These are phyloP conservation scores for Mesoligia furuncula DNA, from an alignment of 2,888 invertebrate species.

Conservation along the genomic window DNA sequence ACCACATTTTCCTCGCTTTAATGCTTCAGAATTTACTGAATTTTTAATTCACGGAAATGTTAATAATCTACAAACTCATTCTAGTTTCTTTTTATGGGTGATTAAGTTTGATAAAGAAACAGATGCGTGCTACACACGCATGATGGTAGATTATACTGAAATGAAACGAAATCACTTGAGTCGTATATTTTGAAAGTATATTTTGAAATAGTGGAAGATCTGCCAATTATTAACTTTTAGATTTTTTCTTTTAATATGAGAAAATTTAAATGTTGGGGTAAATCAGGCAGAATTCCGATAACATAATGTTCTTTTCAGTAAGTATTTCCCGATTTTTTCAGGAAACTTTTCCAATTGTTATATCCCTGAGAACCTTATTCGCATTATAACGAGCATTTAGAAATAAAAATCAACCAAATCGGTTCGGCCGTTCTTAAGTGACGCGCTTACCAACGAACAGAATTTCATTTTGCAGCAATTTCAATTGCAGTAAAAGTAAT, in stretches of 20 bases:
- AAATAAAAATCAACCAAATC: not conserved
- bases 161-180: constrained; percentile 19
- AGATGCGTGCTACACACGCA: constrained; percentile 45
- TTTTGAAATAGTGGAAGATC: constrained; percentile 17
- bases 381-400: not conserved
- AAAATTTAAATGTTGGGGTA: not conserved
- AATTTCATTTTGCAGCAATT: not conserved
- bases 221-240: not conserved
- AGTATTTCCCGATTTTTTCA: not conserved
- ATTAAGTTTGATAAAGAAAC: constrained; percentile 40
- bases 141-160: constrained; percentile 23
- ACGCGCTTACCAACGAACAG: not conserved
- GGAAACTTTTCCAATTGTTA: not conserved
- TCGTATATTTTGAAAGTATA: constrained; percentile 22
- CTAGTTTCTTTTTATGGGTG: constrained; percentile 40
- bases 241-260: not conserved
- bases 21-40: constrained; percentile 19
- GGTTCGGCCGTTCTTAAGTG: too few relatives aligned
- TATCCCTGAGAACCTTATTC: not conserved
- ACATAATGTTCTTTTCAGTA: not conserved
- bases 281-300: not conserved
- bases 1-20: constrained; percentile 1
- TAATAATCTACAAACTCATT: constrained; percentile 45
- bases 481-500: not conserved
- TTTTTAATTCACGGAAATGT: constrained; percentile 43